Evolutionary conservation across 2,113 vertebrate species (phyloP).

Genomic region (Callipepla californica): DNA sequence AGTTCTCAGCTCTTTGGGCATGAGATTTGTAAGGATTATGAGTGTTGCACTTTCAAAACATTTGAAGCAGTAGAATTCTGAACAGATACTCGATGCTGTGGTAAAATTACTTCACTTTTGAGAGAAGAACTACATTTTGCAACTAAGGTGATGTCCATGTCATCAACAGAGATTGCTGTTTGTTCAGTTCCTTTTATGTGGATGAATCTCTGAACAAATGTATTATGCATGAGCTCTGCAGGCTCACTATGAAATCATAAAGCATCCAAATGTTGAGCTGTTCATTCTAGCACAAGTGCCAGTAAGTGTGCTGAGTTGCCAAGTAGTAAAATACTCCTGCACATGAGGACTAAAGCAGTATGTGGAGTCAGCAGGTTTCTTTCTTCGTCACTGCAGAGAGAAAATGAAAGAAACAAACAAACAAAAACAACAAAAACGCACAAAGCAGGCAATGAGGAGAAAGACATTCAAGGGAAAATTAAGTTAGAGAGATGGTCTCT

Average conservation of each 20-base stretch:
- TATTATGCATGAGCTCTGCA: slow-evolving; percentile 32
- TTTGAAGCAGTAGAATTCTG: background rate
- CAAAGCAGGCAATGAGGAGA: background rate
- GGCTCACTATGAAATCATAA: slow-evolving; percentile 25
- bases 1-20: background rate
- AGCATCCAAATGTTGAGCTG: background rate
- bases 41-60: background rate
- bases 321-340: background rate
- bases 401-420: background rate
- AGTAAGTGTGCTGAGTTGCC: slow-evolving; percentile 16
- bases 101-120: background rate
- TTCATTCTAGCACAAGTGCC: slow-evolving; percentile 2
- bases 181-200: slow-evolving; percentile 40
- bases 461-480: background rate
- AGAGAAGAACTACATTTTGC: background rate
- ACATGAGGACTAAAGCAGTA: background rate
- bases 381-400: background rate
- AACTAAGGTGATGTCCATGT: background rate
- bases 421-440: background rate
- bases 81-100: background rate
- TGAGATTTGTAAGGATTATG: background rate
- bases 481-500: background rate
- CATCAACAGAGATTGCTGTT: slow-evolving; percentile 19
- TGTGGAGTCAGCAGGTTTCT: slow-evolving; percentile 22
- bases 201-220: background rate